phyloP scores from a whole-genome alignment of 1,140 invertebrate species.

The Goniozus legneri region DNA sequence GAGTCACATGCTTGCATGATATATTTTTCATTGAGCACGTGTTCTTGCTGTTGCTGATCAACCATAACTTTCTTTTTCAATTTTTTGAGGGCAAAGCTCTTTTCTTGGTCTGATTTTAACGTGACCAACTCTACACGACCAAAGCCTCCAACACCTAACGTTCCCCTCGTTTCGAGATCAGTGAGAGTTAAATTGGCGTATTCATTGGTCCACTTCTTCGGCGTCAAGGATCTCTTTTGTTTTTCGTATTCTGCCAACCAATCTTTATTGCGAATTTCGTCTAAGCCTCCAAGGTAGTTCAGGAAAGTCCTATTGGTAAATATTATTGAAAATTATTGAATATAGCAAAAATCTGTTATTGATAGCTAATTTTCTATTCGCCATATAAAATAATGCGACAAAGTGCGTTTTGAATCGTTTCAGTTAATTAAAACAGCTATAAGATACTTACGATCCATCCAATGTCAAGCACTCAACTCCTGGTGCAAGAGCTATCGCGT shows the following conservation, averaged over 20 bases:
- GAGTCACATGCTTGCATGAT: slow-evolving; percentile 80
- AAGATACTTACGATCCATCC: slow-evolving; percentile 68
- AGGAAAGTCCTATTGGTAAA: slow-evolving; percentile 50
- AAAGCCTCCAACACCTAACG: slow-evolving; percentile 90
- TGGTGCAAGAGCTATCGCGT: slow-evolving; percentile 78
- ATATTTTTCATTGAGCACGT: slow-evolving; percentile 88
- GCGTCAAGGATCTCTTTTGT: slow-evolving; percentile 40
- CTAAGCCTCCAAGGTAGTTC: slow-evolving; percentile 55
- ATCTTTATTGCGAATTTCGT: slow-evolving; percentile 47
- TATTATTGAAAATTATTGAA: too few species aligned
- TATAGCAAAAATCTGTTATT: too few species aligned
- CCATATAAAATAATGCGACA: too few species aligned
- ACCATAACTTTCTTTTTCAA: slow-evolving; percentile 91
- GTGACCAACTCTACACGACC: slow-evolving; percentile 85
- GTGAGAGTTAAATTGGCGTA: slow-evolving; percentile 68
- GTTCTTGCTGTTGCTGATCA: slow-evolving; percentile 88
- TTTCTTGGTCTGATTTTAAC: slow-evolving; percentile 55
- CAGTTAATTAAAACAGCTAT: too few species aligned
- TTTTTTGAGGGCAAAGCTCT: slow-evolving; percentile 83
- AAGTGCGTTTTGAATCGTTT: too few species aligned
- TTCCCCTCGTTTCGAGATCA: slow-evolving; percentile 79
- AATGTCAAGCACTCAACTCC: slow-evolving; percentile 88
- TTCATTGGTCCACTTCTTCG: slow-evolving; percentile 41
- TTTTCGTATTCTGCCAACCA: slow-evolving; percentile 46
- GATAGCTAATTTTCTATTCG: too few species aligned